Conservation (phyloP, 2,888 invertebrate genomes). For the Dryococelus australis region DNA sequence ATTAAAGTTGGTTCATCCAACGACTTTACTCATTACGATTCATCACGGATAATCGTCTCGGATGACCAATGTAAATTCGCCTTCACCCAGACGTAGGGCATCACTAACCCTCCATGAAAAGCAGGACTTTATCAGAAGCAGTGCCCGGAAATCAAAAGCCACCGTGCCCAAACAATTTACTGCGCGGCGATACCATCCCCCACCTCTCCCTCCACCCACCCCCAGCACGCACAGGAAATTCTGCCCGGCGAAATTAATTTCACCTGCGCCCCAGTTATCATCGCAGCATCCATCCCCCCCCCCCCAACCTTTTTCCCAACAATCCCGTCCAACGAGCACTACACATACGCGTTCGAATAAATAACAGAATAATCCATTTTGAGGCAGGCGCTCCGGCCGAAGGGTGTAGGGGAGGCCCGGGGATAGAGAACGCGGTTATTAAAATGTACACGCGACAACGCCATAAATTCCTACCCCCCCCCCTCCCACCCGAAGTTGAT, state of each 20-base stretch:
- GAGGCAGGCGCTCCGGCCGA: neutral
- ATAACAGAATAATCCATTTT: slow-evolving; percentile 3
- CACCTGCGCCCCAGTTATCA: neutral
- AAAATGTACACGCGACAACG: neutral
- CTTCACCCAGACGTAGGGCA: no score
- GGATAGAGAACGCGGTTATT: neutral
- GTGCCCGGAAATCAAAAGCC: neutral
- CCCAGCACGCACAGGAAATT: neutral
- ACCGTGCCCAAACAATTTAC: neutral
- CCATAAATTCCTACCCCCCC: neutral
- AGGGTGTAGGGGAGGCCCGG: neutral
- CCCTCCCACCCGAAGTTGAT: neutral
- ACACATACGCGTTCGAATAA: neutral
- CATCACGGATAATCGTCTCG: no score
- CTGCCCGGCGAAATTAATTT: neutral
- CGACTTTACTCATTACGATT: no score
- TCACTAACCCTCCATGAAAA: neutral
- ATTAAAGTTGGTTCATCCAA: no score
- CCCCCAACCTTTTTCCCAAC: neutral
- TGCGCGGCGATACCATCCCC: neutral
- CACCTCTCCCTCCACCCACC: no score
- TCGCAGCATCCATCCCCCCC: neutral
- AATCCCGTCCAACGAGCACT: neutral
- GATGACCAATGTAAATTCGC: no score
- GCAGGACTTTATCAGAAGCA: neutral